Evolutionary conservation across 2,113 vertebrate species (phyloP), one percentile per base, ranked within the genome.

Genomic region (Rhodinocichla rosea): DNA sequence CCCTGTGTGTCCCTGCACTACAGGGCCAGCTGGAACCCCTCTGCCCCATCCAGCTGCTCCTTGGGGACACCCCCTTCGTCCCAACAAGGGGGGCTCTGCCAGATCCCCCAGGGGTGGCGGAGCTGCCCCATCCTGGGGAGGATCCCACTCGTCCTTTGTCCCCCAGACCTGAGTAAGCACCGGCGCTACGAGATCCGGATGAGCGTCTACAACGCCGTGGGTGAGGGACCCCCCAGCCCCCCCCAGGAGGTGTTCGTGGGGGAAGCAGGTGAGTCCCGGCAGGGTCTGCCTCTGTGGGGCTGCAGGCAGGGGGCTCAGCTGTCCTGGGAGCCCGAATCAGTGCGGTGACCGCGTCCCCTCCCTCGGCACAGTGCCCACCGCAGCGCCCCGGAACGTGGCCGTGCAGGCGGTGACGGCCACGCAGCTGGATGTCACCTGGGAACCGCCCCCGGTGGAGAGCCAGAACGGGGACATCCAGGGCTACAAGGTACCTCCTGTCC

Each of bases 401-500:
- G 98, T 99, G 87, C 99, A 99, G 65, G 98, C 98, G 0, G 84
- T 98, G 64, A 98, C 99, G 0, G 99, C 99, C 92, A 99, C 99
- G 7, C 99, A 99, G 97, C 98, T 99, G 77, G 99, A 99, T 9
- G 98, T 99, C 95, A 99, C 97, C 0, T 99, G 99, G 99, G 99
- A 99, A 5, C 99, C 99, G 0, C 99, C 99, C 2, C 99, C 99
- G 0, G 79, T 97, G 8, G 98, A 99, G 22, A 98, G 96, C n/a
- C 99, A 99, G 97, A 99, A 99, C 0, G 99, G 99, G 63, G 99
- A 99, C 97, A 99, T 99, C 73, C 99, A 99, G 92, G 99, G 99
- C 47, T 99, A 99, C 96, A 99, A 99, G 99, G 99, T 98, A 97
- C 7, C 5, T 2, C 6, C 22, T 0, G 7, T 2, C 56, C 16